Percentiles rank a stretch among this genome's conserved stretches.
Conservation (phyloP, 2,888 invertebrate genomes). For the Ceraclea dissimilis region DNA sequence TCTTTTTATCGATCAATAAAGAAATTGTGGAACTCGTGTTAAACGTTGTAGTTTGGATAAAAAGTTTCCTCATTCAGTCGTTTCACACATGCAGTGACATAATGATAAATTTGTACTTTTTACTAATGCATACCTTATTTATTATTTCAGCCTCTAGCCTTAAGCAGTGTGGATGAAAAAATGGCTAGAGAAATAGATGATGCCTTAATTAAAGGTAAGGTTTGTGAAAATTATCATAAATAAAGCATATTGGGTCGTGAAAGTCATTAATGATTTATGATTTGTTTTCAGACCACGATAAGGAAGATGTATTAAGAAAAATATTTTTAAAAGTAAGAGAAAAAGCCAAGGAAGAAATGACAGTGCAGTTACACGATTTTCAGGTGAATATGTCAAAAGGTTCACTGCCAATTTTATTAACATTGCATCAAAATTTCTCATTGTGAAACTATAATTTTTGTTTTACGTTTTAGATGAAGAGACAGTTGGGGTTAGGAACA, state of each 20-base stretch:
- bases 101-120: too few species aligned
- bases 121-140: slow-evolving; percentile 6
- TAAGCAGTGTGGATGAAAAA: slow-evolving; percentile 76
- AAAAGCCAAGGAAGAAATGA: slow-evolving; percentile 74
- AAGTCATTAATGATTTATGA: not conserved
- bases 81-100: too few species aligned
- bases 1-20: too few species aligned
- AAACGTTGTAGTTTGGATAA: too few species aligned
- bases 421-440: not conserved
- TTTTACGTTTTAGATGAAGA: slow-evolving; percentile 61
- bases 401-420: too few species aligned
- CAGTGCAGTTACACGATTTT: slow-evolving; percentile 74
- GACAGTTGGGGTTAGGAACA: slow-evolving; percentile 81
- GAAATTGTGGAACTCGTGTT: too few species aligned
- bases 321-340: slow-evolving; percentile 85
- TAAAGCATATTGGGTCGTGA: too few species aligned
- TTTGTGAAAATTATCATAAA: not conserved
- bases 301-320: slow-evolving; percentile 80
- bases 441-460: not conserved
- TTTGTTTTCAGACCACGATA: slow-evolving; percentile 60
- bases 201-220: slow-evolving; percentile 58
- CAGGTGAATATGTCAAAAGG: slow-evolving; percentile 24
- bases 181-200: slow-evolving; percentile 87
- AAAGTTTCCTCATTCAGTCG: too few species aligned
- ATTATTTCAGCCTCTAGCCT: slow-evolving; percentile 62